Conservation (phyloP, 2,797 vertebrate genomes). For the Thripadectes ignobilis region DNA sequence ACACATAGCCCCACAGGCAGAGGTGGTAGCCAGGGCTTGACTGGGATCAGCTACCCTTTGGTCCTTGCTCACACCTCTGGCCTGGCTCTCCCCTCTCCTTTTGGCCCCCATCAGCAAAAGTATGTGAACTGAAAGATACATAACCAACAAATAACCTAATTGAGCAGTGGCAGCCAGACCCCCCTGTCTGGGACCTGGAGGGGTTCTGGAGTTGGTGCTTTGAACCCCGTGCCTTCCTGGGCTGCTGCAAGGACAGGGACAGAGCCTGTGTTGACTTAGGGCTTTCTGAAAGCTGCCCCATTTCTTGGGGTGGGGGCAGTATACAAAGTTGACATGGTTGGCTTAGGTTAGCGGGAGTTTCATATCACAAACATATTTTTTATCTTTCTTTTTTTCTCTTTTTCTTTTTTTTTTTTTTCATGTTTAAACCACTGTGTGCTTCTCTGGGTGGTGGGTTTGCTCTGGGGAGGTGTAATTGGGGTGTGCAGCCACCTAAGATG, state of each 20-base stretch:
- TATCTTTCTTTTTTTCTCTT: not conserved
- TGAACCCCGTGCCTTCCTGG: not conserved
- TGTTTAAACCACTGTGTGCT: not conserved
- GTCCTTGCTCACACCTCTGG: not conserved
- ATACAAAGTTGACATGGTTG: not conserved
- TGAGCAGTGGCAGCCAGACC: not conserved
- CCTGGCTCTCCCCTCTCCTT: not conserved
- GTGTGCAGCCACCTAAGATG: not conserved
- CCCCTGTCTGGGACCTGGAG: not conserved
- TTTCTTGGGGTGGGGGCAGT: not conserved
- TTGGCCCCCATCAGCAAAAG: not conserved
- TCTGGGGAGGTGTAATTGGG: not conserved
- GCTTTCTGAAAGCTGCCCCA: not conserved
- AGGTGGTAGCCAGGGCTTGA: not conserved
- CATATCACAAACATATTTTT: not conserved
- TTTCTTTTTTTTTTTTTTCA: not conserved
- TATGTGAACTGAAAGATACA: not conserved
- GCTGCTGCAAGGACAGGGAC: not conserved
- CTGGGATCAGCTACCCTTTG: fast-evolving
- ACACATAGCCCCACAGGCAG: fast-evolving
- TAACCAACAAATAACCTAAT: not conserved
- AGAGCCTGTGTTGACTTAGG: fast-evolving
- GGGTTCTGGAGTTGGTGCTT: not conserved
- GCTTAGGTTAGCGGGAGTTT: not conserved
- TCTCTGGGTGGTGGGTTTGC: not conserved